Evolutionary conservation across 2,888 invertebrate genomes (phyloP).

Genomic region (Stenchaetothrips biformis): DNA sequence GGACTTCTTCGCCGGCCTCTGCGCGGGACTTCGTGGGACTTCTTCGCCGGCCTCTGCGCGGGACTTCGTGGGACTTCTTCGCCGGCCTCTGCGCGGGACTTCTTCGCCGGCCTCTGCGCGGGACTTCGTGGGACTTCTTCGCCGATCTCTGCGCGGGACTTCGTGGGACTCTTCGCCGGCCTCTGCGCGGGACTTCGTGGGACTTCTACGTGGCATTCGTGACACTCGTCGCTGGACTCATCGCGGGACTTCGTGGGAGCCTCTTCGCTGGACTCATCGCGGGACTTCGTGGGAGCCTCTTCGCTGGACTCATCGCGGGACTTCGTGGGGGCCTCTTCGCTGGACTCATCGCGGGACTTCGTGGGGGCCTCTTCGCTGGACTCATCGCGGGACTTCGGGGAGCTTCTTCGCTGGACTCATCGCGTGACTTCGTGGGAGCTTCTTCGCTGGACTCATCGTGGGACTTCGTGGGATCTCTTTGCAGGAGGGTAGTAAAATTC

Average conservation of each 20-base stretch:
- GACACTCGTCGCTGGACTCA: background rate
- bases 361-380: background rate
- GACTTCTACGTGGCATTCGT: background rate
- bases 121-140: too few relatives aligned
- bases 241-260: slow-evolving; percentile 6
- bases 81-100: background rate
- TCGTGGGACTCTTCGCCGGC: too few relatives aligned
- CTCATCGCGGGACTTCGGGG: background rate
- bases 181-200: background rate
- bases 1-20: too few relatives aligned
- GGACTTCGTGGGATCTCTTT: background rate
- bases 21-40: background rate
- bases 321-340: background rate
- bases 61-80: background rate
- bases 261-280: background rate
- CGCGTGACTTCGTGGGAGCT: background rate
- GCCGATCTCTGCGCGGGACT: too few relatives aligned
- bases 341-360: background rate
- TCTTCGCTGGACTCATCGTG: background rate
- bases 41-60: too few relatives aligned
- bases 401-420: background rate
- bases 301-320: background rate
- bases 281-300: slow-evolving; percentile 3
- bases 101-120: too few relatives aligned
- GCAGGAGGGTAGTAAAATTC: too few relatives aligned